phyloP scores from a whole-genome alignment of 2,113 vertebrate species.

The Arenaria interpres region DNA sequence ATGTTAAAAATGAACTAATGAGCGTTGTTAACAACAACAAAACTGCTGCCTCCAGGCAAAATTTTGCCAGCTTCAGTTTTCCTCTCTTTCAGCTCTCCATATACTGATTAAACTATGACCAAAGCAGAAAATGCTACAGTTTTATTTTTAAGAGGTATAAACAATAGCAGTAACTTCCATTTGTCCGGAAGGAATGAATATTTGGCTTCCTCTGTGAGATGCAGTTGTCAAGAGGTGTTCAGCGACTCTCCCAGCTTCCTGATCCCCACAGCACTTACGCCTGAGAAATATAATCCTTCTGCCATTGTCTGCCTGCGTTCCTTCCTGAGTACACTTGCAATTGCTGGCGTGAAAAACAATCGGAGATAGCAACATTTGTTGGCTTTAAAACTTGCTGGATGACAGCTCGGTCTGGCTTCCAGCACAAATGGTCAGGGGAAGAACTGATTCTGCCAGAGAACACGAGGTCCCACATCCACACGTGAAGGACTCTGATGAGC shows the following conservation, averaged over 20 bases:
- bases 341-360: neutral
- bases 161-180: neutral
- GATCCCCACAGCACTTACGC: neutral
- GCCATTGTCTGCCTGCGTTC: neutral
- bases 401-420: conserved; percentile 1
- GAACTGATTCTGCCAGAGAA: neutral
- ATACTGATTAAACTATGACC: neutral
- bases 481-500: neutral
- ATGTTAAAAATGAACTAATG: neutral
- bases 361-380: neutral
- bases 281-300: neutral
- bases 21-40: neutral
- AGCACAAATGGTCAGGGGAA: neutral
- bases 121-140: neutral
- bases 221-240: neutral
- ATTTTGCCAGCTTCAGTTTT: neutral
- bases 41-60: neutral
- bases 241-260: neutral
- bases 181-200: neutral
- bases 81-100: neutral
- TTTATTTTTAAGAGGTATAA: neutral
- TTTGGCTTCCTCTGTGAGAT: neutral
- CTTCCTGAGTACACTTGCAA: neutral
- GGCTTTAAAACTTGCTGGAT: neutral
- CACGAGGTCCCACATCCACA: neutral